These are phyloP conservation scores for Globicephala melas DNA, from an alignment of 2,113 vertebrate genomes.

Conservation along the genomic window DNA sequence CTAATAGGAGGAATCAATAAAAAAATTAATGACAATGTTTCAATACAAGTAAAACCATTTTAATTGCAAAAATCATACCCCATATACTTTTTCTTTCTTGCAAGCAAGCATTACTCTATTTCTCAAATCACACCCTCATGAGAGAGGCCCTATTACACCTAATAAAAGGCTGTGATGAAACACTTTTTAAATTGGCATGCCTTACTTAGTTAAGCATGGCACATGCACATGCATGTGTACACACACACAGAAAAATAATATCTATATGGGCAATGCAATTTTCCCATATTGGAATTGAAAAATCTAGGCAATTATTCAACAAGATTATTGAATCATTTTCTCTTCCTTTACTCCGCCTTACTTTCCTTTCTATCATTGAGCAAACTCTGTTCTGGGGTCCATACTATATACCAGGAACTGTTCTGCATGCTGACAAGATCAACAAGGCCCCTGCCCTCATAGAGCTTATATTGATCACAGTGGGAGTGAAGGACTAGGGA, in stretches of 20 bases:
- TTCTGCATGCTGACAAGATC: neutral
- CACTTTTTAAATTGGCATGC: neutral
- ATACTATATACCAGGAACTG: neutral
- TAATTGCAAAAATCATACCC: neutral
- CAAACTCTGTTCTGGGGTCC: neutral
- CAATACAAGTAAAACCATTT: neutral
- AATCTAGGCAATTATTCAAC: neutral
- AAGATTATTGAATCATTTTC: neutral
- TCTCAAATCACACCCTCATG: neutral
- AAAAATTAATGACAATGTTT: neutral
- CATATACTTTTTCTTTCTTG: neutral
- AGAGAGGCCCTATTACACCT: neutral
- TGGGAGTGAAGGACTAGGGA: neutral
- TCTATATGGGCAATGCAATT: neutral
- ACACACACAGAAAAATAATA: neutral
- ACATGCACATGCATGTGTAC: neutral
- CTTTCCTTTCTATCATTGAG: neutral
- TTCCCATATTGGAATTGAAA: neutral
- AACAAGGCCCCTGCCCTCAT: neutral
- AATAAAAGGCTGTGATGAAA: neutral
- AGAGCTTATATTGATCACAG: accelerated
- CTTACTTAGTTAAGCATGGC: neutral
- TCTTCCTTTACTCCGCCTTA: too few species aligned
- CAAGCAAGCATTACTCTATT: neutral
- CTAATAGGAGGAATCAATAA: neutral